phyloP scores from a whole-genome alignment of 2,888 invertebrate genomes.

The Cheilosia vernalis region DNA sequence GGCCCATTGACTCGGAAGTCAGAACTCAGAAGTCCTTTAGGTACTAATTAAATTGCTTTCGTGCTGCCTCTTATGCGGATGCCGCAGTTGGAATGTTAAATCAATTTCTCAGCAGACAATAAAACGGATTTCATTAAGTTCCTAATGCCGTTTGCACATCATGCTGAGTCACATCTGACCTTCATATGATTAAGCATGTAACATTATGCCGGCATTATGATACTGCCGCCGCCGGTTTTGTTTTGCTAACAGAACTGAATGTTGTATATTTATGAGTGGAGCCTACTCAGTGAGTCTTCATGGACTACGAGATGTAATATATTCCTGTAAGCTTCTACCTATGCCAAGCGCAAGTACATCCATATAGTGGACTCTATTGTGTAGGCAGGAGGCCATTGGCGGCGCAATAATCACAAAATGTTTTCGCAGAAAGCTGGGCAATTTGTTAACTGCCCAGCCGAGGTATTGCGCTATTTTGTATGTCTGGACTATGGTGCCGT shows the following conservation, averaged over 20 bases:
- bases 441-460: slow-evolving; percentile 59
- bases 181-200: slow-evolving; percentile 45
- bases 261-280: slow-evolving; percentile 39
- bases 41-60: neutral
- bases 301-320: neutral
- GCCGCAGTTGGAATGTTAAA: too few relatives aligned
- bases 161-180: slow-evolving; percentile 27
- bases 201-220: slow-evolving; percentile 43
- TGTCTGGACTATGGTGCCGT: slow-evolving; percentile 16
- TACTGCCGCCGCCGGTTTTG: slow-evolving; percentile 19
- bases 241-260: slow-evolving; percentile 32
- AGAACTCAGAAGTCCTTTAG: neutral
- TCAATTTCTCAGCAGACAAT: neutral
- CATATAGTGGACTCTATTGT: slow-evolving; percentile 1
- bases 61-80: neutral
- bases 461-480: slow-evolving; percentile 26
- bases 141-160: slow-evolving; percentile 2
- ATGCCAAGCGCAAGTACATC: neutral
- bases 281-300: neutral
- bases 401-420: slow-evolving; percentile 32
- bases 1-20: slow-evolving; percentile 15
- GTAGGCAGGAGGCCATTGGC: slow-evolving; percentile 13
- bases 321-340: slow-evolving; percentile 27
- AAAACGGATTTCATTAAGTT: slow-evolving; percentile 8
- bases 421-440: slow-evolving; percentile 48